Evolutionary conservation across 2,888 invertebrate species (phyloP), one percentile per base, ranked within the genome.

Genomic region (Muschampia plurimacula): DNA sequence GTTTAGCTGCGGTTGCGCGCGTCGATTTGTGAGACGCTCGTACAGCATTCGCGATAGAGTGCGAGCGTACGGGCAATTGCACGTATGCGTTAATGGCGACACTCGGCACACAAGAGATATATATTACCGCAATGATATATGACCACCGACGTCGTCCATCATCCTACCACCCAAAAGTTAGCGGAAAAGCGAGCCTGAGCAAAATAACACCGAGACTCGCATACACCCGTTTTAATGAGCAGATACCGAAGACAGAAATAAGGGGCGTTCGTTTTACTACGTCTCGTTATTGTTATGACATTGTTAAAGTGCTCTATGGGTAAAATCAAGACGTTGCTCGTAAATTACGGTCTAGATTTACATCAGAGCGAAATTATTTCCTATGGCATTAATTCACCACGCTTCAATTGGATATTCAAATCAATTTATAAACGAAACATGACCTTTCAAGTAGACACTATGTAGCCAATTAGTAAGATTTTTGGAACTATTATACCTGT

Each of bases 81-180:
- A 82, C 87, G 88, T 89, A 87, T 87, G 92, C 92, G 93, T 90
- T 93, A 93, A 93, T 93, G 93, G 93, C 91, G 93, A 93, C 93
- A 93, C 91, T 93, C 93, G 87, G 80, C 93, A 91, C 89, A 92
- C 89, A 80, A n/a, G 83, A 82, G 87, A 93, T 92, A 93, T 93
- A 93, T 93, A 93, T 92, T 91, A 89, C 92, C 82, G 84, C 89
- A 91, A 91, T 94, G 93, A 94, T 94, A 93, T 93, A 94, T 89
- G 88, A 84, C 88, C 91, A 88, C 85, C 86, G 89, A 85, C 88
- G 85, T 91, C 93, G 91, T 93, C 82, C 91, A 93, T 93, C 93
- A 93, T 92, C 83, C 92, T 91, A 93, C 93, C 93, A 93, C 93
- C 93, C 93, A 91, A 93, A 93, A 93, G 92, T 93, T 91, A 93